phyloP scores from a whole-genome alignment of 2,888 invertebrate species.

The Oligia strigilis region DNA sequence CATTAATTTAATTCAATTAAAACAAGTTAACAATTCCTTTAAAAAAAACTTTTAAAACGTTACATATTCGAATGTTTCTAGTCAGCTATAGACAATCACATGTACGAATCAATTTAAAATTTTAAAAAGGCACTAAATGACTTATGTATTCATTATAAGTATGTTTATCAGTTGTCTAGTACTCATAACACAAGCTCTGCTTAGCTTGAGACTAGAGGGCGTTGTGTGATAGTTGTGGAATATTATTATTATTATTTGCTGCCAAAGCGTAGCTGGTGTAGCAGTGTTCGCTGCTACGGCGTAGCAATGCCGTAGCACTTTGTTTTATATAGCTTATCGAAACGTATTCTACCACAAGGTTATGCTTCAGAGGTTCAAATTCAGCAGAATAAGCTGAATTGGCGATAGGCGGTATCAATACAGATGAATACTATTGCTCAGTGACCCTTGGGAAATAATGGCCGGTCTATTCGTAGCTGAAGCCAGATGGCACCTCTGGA shows the following conservation, averaged over 20 bases:
- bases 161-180: too few species aligned
- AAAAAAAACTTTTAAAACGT: not conserved
- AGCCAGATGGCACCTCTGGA: slow-evolving; percentile 49
- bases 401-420: slow-evolving; percentile 53
- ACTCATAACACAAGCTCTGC: too few species aligned
- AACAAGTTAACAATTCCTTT: not conserved
- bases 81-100: not conserved
- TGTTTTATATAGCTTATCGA: not conserved
- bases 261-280: slow-evolving; percentile 15
- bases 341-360: slow-evolving; percentile 24
- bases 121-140: not conserved
- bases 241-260: too few species aligned
- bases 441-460: slow-evolving; percentile 59
- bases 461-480: slow-evolving; percentile 43
- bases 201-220: too few species aligned
- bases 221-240: too few species aligned
- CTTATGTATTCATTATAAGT: not conserved
- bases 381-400: slow-evolving; percentile 20
- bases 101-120: not conserved
- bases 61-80: not conserved
- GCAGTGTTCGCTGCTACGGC: slow-evolving; percentile 39
- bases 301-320: slow-evolving; percentile 37
- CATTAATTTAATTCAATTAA: not conserved
- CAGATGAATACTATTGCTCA: slow-evolving; percentile 55
- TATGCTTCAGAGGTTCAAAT: slow-evolving; percentile 15